Conservation (phyloP, 2,888 invertebrate species). For the Acronicta psi region DNA sequence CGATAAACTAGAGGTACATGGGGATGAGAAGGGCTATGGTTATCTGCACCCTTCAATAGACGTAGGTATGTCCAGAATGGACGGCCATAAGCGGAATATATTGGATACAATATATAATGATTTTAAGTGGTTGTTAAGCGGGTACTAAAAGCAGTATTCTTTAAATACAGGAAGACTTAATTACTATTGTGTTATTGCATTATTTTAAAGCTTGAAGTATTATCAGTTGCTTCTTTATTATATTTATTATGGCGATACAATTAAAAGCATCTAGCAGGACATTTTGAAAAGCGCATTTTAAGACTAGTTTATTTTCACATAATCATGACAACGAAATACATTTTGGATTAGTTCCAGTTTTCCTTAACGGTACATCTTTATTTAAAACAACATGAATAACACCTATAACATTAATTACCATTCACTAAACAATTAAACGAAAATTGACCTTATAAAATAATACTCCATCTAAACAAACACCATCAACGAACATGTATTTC, state of each 20-base stretch:
- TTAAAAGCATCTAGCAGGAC: slow-evolving; percentile 22
- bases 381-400: slow-evolving; percentile 18
- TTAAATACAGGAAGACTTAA: not conserved
- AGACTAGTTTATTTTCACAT: not conserved
- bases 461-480: slow-evolving; percentile 33
- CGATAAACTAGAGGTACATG: too few relatives aligned
- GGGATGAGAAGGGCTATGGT: not conserved
- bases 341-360: slow-evolving; percentile 6
- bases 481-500: slow-evolving; percentile 41
- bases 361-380: slow-evolving; percentile 1
- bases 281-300: slow-evolving; percentile 28
- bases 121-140: slow-evolving; percentile 7
- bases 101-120: not conserved
- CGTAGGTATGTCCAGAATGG: not conserved
- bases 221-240: not conserved
- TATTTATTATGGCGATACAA: not conserved
- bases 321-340: not conserved
- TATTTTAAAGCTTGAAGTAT: slow-evolving; percentile 16
- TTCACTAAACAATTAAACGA: slow-evolving; percentile 44
- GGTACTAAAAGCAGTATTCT: slow-evolving; percentile 18
- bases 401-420: slow-evolving; percentile 45
- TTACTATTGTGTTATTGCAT: not conserved
- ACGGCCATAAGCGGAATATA: not conserved
- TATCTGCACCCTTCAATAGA: not conserved
- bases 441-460: slow-evolving; percentile 25